Conservation (phyloP, 2,888 invertebrate genomes). For the Oxycera nigricornis region DNA sequence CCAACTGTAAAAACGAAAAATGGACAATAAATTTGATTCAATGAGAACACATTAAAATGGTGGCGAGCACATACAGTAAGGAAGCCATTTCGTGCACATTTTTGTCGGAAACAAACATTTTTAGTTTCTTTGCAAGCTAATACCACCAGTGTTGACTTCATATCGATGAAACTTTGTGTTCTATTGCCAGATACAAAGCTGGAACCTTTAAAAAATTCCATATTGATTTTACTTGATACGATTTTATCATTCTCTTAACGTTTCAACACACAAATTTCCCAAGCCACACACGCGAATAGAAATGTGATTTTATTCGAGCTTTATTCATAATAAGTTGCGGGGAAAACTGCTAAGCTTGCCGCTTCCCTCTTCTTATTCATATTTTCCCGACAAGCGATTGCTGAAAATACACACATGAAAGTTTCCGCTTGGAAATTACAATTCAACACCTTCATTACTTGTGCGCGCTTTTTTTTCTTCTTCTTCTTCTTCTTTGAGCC, state of each 20-base stretch:
- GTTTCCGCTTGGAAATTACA: constrained; percentile 16
- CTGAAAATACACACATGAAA: constrained; percentile 22
- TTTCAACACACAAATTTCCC: constrained; percentile 1
- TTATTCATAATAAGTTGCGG: neutral
- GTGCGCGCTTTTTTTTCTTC: neutral
- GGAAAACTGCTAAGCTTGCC: neutral
- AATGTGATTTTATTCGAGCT: constrained; percentile 10
- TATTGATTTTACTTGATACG: constrained; percentile 3
- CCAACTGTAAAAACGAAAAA: too few relatives aligned
- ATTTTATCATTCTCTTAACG: neutral
- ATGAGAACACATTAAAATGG: too few relatives aligned
- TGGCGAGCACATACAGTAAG: too few relatives aligned
- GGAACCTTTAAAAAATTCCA: neutral
- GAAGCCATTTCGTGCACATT: too few relatives aligned
- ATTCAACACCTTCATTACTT: constrained; percentile 23
- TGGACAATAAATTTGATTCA: too few relatives aligned
- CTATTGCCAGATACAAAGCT: neutral
- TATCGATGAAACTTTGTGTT: neutral
- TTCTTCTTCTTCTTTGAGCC: neutral
- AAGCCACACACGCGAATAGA: neutral
- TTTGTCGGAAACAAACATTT: too few relatives aligned
- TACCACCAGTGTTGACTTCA: too few relatives aligned
- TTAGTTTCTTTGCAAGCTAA: too few relatives aligned
- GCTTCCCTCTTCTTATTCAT: neutral
- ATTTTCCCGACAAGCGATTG: neutral